These are phyloP conservation scores for Cheilosia grossa DNA, from an alignment of 2,888 invertebrate species.

Conservation along the genomic window DNA sequence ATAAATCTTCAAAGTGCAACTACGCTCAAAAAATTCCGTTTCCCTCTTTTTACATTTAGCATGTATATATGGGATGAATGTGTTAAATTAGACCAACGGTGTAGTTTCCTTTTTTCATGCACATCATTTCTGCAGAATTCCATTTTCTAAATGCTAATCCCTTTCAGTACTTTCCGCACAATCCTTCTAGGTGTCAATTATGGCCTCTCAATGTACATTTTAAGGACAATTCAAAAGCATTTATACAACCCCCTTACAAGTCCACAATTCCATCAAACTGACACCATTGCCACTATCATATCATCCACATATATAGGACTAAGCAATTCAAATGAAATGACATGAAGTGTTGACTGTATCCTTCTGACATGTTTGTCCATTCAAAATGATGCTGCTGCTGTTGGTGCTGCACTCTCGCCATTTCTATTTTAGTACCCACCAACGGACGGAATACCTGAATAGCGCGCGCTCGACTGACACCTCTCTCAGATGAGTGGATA, in stretches of 20 bases:
- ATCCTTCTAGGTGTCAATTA: conserved; percentile 52
- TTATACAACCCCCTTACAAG: conserved; percentile 36
- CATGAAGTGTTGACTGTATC: conserved; percentile 62
- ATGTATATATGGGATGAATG: neutral
- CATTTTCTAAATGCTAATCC: conserved; percentile 42
- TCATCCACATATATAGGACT: conserved; percentile 25
- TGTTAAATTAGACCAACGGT: conserved; percentile 3
- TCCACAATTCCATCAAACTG: neutral
- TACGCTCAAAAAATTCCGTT: neutral
- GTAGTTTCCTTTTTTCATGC: neutral
- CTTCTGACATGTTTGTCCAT: conserved; percentile 64
- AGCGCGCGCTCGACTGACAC: conserved; percentile 31
- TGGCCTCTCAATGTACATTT: conserved; percentile 36
- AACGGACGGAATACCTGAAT: conserved; percentile 37
- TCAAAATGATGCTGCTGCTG: conserved; percentile 29
- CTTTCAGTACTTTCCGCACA: conserved; percentile 32
- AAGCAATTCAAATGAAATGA: conserved; percentile 60
- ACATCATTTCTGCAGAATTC: neutral
- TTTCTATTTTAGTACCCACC: neutral
- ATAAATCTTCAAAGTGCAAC: neutral
- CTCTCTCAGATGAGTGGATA: conserved; percentile 12
- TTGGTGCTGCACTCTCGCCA: neutral
- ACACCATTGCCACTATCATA: conserved; percentile 9
- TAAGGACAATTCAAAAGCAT: conserved; percentile 50
- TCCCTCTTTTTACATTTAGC: neutral